Conservation (phyloP, 2,113 vertebrate species). For the Tragulus kanchil region DNA sequence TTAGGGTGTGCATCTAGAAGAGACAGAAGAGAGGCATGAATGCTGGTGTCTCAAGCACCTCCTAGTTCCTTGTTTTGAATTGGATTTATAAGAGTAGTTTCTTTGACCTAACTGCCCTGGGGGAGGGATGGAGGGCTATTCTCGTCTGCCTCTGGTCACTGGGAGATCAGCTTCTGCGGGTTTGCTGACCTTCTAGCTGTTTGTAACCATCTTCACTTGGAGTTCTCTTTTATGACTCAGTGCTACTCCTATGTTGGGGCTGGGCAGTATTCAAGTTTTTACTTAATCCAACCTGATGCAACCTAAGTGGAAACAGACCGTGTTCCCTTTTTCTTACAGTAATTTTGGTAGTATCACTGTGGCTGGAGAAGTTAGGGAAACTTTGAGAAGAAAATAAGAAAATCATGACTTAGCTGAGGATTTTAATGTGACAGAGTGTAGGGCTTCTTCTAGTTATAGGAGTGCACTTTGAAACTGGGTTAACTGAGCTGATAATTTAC, state of each 20-base stretch:
- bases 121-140: too few relatives aligned
- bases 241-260: background rate
- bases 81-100: background rate
- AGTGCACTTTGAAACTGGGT: background rate
- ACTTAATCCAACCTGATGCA: conserved; percentile 38
- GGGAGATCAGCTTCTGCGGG: background rate
- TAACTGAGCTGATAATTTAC: conserved; percentile 34
- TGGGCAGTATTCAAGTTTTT: conserved; percentile 29
- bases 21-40: background rate
- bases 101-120: background rate
- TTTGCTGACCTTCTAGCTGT: background rate
- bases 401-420: background rate
- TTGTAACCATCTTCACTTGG: background rate
- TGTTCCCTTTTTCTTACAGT: background rate
- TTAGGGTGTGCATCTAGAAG: background rate
- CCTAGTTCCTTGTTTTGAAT: background rate
- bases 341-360: background rate
- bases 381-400: background rate
- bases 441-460: background rate
- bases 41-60: background rate
- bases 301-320: background rate
- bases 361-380: background rate
- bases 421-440: background rate
- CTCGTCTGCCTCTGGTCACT: background rate
- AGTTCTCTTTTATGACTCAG: background rate